Conservation (phyloP, 2,113 vertebrate species). For the Takifugu bimaculatus region DNA sequence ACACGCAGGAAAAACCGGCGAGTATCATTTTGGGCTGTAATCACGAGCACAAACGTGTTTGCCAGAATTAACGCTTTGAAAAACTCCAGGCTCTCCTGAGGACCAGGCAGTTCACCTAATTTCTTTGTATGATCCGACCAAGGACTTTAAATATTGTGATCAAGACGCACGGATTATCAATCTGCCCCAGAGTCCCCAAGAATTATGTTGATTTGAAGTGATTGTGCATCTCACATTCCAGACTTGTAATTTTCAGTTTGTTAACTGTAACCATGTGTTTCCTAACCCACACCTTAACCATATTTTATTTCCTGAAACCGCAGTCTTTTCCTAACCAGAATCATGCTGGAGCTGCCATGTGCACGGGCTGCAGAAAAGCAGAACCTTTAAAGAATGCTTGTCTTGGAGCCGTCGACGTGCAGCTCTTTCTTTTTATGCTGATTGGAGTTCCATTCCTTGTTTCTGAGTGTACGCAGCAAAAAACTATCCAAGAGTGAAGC, state of each 20-base stretch:
- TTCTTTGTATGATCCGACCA: background rate
- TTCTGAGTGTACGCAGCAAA: no score
- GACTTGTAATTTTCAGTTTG: background rate
- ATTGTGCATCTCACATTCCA: background rate
- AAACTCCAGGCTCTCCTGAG: background rate
- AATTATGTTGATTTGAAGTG: background rate
- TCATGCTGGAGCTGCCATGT: background rate
- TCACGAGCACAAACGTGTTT: conserved; percentile 3
- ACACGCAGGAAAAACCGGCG: conserved; percentile 11
- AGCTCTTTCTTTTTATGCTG: background rate
- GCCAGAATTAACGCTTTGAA: conserved; percentile 8
- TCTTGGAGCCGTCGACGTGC: background rate
- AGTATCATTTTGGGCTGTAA: background rate
- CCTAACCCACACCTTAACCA: background rate
- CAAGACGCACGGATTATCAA: background rate
- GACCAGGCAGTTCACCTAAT: background rate
- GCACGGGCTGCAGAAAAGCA: background rate
- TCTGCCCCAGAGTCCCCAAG: background rate
- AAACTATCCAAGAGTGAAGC: background rate
- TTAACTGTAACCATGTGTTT: conserved; percentile 1
- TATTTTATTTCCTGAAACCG: background rate
- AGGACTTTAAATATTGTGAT: background rate
- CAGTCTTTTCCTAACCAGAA: background rate
- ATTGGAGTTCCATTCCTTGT: background rate
- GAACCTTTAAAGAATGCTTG: background rate